These are phyloP conservation scores for Etheostoma cragini DNA, from an alignment of 2,113 vertebrate species.

Conservation along the genomic window DNA sequence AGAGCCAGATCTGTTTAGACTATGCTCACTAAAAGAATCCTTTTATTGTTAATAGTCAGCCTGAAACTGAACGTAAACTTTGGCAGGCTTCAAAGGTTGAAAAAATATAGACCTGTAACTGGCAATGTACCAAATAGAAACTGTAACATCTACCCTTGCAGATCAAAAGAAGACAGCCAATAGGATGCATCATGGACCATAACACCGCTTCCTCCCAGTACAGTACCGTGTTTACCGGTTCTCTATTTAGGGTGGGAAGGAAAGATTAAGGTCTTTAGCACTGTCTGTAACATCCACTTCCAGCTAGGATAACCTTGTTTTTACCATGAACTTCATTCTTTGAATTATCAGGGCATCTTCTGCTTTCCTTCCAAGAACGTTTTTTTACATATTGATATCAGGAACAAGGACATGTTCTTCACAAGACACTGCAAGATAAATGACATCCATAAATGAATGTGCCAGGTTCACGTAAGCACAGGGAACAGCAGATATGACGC, in stretches of 20 bases:
- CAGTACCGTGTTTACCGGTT: background rate
- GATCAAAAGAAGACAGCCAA: background rate
- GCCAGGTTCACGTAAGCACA: background rate
- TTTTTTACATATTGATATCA: constrained; percentile 2
- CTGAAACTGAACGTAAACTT: background rate
- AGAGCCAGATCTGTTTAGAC: too few relatives aligned
- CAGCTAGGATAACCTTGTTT: constrained; percentile 42
- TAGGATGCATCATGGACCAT: background rate
- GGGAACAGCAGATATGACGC: background rate
- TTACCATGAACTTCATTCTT: constrained; percentile 63
- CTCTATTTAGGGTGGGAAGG: constrained; percentile 14
- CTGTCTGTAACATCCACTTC: constrained; percentile 27
- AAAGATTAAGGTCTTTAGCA: constrained; percentile 10
- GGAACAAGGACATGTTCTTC: constrained; percentile 14
- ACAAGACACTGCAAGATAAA: constrained; percentile 5
- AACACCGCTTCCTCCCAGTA: constrained; percentile 12
- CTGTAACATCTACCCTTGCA: background rate
- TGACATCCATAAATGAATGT: background rate
- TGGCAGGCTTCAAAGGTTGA: background rate
- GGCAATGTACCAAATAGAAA: background rate
- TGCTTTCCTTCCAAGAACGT: constrained; percentile 18
- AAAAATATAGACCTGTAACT: background rate
- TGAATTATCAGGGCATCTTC: constrained; percentile 50
- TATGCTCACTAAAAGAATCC: background rate
- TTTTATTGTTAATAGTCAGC: background rate